These are phyloP conservation scores for Osedax frankpressi DNA, from an alignment of 2,888 invertebrate species.

Conservation along the genomic window DNA sequence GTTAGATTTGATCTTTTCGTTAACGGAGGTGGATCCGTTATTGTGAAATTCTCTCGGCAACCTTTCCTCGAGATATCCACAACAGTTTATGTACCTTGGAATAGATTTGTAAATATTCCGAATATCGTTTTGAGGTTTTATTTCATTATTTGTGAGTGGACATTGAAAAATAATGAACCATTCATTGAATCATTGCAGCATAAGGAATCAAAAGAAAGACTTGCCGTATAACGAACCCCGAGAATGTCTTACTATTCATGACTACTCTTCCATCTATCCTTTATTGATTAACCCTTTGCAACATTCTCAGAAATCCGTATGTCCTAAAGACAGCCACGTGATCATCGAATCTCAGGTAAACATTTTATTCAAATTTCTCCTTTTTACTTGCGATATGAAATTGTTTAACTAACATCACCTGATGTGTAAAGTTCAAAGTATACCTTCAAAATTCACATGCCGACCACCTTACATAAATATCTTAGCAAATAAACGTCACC, in stretches of 20 bases:
- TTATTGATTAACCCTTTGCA: slow-evolving; percentile 44
- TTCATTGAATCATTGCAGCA: too few species aligned
- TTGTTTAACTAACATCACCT: too few species aligned
- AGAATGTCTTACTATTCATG: slow-evolving; percentile 32
- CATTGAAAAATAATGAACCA: too few species aligned
- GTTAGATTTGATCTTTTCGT: slow-evolving; percentile 92
- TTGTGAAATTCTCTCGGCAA: slow-evolving; percentile 83
- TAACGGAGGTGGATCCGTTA: slow-evolving; percentile 94
- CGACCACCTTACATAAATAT: too few species aligned
- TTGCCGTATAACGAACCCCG: too few species aligned
- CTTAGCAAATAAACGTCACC: too few species aligned
- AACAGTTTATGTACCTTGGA: slow-evolving; percentile 63
- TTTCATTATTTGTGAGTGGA: neutral
- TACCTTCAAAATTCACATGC: too few species aligned
- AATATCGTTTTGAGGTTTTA: neutral
- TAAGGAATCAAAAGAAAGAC: too few species aligned
- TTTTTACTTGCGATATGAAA: too few species aligned
- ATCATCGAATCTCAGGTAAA: slow-evolving; percentile 45
- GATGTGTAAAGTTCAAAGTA: too few species aligned
- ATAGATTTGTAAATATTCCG: slow-evolving; percentile 41
- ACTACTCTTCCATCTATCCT: slow-evolving; percentile 38
- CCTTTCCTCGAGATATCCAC: slow-evolving; percentile 61
- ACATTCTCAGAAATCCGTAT: slow-evolving; percentile 44
- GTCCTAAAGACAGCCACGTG: slow-evolving; percentile 42
- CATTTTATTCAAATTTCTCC: too few species aligned